Conservation (phyloP, 2,888 invertebrate species). For the Leptura quadrifasciata region DNA sequence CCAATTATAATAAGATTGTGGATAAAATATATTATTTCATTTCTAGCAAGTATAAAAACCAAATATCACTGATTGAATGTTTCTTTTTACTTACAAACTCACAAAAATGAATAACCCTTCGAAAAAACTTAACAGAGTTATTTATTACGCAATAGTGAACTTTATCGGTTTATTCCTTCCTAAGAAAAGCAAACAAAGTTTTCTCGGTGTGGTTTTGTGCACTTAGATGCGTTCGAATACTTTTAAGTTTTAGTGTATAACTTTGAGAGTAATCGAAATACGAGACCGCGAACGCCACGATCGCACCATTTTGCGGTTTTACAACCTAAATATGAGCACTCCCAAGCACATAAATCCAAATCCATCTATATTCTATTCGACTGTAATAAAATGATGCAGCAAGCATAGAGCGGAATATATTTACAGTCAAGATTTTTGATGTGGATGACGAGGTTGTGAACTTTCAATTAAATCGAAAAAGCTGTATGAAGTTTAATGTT, state of each 20-base stretch:
- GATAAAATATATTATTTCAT: no score
- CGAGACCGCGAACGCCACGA: neutral
- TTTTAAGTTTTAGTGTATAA: slow-evolving; percentile 24
- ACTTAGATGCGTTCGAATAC: slow-evolving; percentile 19
- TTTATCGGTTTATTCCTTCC: neutral
- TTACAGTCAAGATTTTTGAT: neutral
- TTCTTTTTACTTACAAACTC: neutral
- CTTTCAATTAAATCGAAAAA: neutral
- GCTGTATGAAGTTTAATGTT: no score
- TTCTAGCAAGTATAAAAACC: no score
- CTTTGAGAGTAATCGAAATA: slow-evolving; percentile 24
- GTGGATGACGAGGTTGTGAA: neutral
- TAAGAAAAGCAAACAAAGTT: slow-evolving; percentile 15
- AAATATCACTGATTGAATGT: no score
- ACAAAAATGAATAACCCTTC: neutral
- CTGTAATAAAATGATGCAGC: neutral
- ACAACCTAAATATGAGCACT: slow-evolving; percentile 19
- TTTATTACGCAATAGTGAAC: neutral
- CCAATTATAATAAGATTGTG: no score
- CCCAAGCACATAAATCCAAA: neutral
- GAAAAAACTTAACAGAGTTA: neutral
- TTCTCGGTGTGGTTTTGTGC: slow-evolving; percentile 6
- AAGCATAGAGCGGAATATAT: neutral
- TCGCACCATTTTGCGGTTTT: slow-evolving; percentile 21
- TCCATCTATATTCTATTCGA: neutral